Evolutionary conservation across 2,113 vertebrate species (phyloP).

Genomic region (Hemichromis elongatus): DNA sequence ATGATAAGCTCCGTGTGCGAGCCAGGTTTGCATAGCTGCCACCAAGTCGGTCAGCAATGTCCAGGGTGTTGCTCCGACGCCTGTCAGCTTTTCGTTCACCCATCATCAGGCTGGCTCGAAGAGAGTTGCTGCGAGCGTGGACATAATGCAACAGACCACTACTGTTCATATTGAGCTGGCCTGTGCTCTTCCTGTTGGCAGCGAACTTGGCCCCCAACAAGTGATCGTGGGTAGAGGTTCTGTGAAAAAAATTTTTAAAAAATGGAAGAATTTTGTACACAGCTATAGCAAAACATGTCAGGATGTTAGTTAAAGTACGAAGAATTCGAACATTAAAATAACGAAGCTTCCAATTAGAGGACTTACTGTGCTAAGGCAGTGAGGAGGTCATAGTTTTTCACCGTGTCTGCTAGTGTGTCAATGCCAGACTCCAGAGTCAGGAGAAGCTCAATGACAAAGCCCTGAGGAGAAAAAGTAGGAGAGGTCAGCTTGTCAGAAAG

Average conservation of each 20-base stretch:
- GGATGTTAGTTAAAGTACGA: background rate
- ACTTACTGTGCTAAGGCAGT: slow-evolving; percentile 94
- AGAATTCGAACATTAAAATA: background rate
- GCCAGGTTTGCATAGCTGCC: slow-evolving; percentile 88
- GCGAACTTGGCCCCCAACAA: slow-evolving; percentile 90
- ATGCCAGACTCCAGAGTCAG: slow-evolving; percentile 95
- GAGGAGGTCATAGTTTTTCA: slow-evolving; percentile 96
- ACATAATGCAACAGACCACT: slow-evolving; percentile 77
- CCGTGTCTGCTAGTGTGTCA: slow-evolving; percentile 91
- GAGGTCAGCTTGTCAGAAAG: background rate
- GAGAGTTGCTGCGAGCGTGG: slow-evolving; percentile 87
- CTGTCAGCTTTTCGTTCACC: slow-evolving; percentile 84
- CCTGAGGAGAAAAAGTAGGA: slow-evolving; percentile 69
- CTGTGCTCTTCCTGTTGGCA: slow-evolving; percentile 95
- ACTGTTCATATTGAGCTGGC: slow-evolving; percentile 89
- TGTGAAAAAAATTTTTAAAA: slow-evolving; percentile 38
- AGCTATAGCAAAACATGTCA: background rate
- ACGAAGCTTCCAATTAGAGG: background rate
- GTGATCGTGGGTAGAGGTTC: slow-evolving; percentile 83
- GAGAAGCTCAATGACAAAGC: slow-evolving; percentile 97
- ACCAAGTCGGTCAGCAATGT: slow-evolving; percentile 85
- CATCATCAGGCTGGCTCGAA: slow-evolving; percentile 84
- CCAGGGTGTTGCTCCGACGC: slow-evolving; percentile 92
- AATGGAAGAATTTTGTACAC: background rate
- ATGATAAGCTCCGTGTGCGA: slow-evolving; percentile 93